Conservation (phyloP, 2,888 invertebrate genomes). For the Habroteleia sp. region DNA sequence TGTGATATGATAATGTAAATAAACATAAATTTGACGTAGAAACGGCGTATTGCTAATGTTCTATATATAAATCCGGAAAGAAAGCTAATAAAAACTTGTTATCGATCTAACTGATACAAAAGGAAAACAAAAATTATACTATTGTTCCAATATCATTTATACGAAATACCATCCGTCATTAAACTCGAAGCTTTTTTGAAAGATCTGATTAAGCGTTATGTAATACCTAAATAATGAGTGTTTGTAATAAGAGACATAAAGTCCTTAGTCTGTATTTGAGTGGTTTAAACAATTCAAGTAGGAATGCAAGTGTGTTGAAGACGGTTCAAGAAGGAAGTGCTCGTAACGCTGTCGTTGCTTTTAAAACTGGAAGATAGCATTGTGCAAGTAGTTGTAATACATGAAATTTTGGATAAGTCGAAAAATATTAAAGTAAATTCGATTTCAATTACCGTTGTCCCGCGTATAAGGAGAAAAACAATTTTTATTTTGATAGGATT, state of each 20-base stretch:
- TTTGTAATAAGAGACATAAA: slow-evolving; percentile 23
- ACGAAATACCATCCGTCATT: background rate
- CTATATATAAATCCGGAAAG: too few relatives aligned
- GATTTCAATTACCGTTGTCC: background rate
- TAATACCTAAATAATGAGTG: slow-evolving; percentile 32
- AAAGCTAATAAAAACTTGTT: too few relatives aligned
- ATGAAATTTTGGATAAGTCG: slow-evolving; percentile 1
- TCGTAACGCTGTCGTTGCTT: slow-evolving; percentile 14
- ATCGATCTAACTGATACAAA: too few relatives aligned
- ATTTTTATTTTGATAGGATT: background rate
- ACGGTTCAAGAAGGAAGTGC: slow-evolving; percentile 20
- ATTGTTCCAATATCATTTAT: background rate
- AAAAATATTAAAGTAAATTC: background rate
- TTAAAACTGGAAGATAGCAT: background rate
- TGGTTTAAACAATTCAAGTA: slow-evolving; percentile 32
- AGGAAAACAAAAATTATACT: too few relatives aligned
- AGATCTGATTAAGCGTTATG: slow-evolving; percentile 22
- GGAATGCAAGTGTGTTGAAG: slow-evolving; percentile 18
- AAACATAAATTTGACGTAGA: too few relatives aligned
- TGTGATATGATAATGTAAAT: too few relatives aligned
- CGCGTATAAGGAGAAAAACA: background rate
- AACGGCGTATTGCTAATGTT: too few relatives aligned
- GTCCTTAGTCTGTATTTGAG: slow-evolving; percentile 19
- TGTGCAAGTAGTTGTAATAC: slow-evolving; percentile 4
- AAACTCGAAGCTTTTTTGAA: slow-evolving; percentile 9